Evolutionary conservation across 2,797 vertebrate species (phyloP), one percentile per base, ranked within the genome.

Genomic region (Miichthys miiuy): DNA sequence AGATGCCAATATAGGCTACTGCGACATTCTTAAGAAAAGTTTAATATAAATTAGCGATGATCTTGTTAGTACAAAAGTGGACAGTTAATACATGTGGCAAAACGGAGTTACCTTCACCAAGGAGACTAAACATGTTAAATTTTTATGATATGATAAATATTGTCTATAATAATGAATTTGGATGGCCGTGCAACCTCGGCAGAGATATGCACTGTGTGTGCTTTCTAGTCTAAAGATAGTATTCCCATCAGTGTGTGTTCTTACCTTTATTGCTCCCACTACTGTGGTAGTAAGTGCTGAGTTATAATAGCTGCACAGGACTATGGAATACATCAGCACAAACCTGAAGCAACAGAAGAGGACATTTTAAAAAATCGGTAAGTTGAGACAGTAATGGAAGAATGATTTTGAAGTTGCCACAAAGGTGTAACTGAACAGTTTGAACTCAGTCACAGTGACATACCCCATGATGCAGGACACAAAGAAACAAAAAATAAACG

Each of bases 401-500:
- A 41, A 14, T 23, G 4, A 58, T 30, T 20, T 25, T 47, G 14
- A 18, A 47, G 42, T 44, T 66, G 13, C 12, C 34, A 57, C 18
- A 27, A 9, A 54, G 18, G 2, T 48, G 21, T 80, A 13, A 54
- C 0, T 56, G 0, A 65, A 65, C 2, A 38, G 14, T 21, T 27
- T 60, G 6, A 13, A 46, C 1, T 38, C 5, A 44, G 52, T 13
- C 55, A 2, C 6, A 25, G 20, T 27, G 65, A 81, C 97, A 92
- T 95, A 99, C 97, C 98, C 98, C 96, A 99, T 94, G 25, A 97
- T 79, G 84, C 97, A 99, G 85, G 98, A 98, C 88, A 97, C 81
- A 68, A 97, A 80, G 92, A 99, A 99, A 25, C 96, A 97, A 16
- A 93, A 77, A 60, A 96, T 67, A 91, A 99, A 98, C 1, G 93